Percentiles rank a stretch among this genome's conserved stretches.
Evolutionary conservation across 2,888 invertebrate species (phyloP).

Genomic region (Eupithecia inturbata): DNA sequence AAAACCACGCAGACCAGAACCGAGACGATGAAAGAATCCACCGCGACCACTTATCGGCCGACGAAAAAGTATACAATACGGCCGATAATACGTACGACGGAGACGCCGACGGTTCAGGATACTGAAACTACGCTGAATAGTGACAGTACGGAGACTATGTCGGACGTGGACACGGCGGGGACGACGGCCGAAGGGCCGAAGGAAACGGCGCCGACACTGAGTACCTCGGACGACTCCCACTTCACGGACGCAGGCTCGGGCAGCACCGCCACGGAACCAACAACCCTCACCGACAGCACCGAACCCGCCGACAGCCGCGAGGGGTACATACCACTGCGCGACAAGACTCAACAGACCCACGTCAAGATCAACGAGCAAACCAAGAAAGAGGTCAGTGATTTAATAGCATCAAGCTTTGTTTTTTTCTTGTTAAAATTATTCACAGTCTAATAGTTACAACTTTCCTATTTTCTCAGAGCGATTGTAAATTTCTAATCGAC

Average conservation of each 20-base stretch:
- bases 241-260: constrained; percentile 69
- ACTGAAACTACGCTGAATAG: constrained; percentile 78
- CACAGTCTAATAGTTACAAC: constrained; percentile 74
- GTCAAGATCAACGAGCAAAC: constrained; percentile 83
- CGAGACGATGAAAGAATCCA: constrained; percentile 63
- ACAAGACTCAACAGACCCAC: constrained; percentile 78
- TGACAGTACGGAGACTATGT: constrained; percentile 81
- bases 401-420: constrained; percentile 61
- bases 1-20: constrained; percentile 70
- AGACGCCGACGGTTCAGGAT: constrained; percentile 70
- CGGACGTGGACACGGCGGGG: constrained; percentile 65
- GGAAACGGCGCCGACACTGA: constrained; percentile 66
- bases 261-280: constrained; percentile 70
- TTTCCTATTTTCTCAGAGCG: constrained; percentile 66
- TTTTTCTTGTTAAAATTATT: constrained; percentile 66
- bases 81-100: constrained; percentile 72
- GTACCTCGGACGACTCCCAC: constrained; percentile 66
- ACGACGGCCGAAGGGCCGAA: constrained; percentile 67
- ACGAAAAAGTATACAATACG: constrained; percentile 83
- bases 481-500: constrained; percentile 60
- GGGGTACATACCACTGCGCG: constrained; percentile 78
- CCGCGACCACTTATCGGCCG: constrained; percentile 71
- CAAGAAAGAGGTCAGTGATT: constrained; percentile 83
- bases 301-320: constrained; percentile 79
- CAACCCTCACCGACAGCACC: constrained; percentile 70